These are phyloP conservation scores for Eurytemora carolleeae DNA, from an alignment of 1,140 invertebrate genomes.

Conservation along the genomic window DNA sequence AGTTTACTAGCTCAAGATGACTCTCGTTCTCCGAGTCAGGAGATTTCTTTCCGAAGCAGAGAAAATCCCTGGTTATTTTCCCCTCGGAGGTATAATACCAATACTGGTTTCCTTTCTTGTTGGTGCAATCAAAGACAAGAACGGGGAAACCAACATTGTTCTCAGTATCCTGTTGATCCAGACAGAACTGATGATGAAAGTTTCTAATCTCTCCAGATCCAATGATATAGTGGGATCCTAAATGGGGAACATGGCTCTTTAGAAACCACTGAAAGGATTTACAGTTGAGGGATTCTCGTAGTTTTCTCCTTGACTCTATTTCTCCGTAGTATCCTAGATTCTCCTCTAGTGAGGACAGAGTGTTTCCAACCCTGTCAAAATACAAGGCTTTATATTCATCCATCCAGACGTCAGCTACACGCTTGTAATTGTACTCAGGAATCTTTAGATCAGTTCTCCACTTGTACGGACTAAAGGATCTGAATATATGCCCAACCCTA, in stretches of 20 bases:
- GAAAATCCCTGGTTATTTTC: neutral
- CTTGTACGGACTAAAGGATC: constrained; percentile 31
- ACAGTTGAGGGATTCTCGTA: constrained; percentile 52
- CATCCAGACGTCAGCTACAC: constrained; percentile 30
- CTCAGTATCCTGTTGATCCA: constrained; percentile 9
- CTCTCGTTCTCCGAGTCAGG: neutral
- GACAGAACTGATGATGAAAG: neutral
- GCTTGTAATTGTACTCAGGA: constrained; percentile 21
- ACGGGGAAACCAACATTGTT: constrained; percentile 6
- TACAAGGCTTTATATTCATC: constrained; percentile 27
- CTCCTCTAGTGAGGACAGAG: constrained; percentile 29
- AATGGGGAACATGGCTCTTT: constrained; percentile 29
- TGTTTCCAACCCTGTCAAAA: constrained; percentile 22
- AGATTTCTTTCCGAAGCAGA: neutral
- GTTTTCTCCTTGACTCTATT: constrained; percentile 43
- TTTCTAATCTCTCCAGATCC: constrained; percentile 12
- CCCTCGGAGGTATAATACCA: constrained; percentile 2
- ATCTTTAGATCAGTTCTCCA: constrained; percentile 8
- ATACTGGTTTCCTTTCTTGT: constrained; percentile 9
- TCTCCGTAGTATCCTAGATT: constrained; percentile 50
- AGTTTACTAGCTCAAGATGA: neutral
- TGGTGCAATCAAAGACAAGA: constrained; percentile 1
- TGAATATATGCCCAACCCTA: constrained; percentile 32
- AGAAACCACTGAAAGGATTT: constrained; percentile 84
- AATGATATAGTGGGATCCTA: neutral